Evolutionary conservation across 2,797 vertebrate species (phyloP).

Genomic region (Melanotaenia parkinsoni): DNA sequence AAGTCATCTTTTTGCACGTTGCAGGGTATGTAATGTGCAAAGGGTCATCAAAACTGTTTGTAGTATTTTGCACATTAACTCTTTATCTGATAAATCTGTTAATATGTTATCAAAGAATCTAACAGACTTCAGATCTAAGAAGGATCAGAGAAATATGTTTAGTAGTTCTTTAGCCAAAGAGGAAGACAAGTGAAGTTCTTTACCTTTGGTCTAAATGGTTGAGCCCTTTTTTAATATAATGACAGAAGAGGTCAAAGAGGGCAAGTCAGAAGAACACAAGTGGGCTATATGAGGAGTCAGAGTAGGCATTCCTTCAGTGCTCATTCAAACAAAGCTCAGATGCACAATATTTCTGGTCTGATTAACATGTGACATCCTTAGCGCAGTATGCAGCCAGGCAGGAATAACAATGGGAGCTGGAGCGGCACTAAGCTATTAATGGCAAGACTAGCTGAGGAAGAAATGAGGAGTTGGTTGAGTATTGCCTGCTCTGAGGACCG

Average conservation of each 20-base stretch:
- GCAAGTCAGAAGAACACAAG: constrained; percentile 12
- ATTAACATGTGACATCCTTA: constrained; percentile 69
- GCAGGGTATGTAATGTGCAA: constrained; percentile 19
- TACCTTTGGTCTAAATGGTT: constrained; percentile 7
- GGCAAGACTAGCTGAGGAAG: constrained; percentile 58
- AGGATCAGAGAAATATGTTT: constrained; percentile 1
- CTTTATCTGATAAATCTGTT: constrained; percentile 26
- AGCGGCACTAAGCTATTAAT: constrained; percentile 79
- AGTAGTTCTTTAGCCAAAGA: neutral
- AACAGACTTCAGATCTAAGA: neutral
- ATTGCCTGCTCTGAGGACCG: constrained; percentile 39
- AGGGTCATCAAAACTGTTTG: constrained; percentile 4
- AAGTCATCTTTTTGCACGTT: constrained; percentile 16
- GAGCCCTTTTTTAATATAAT: neutral
- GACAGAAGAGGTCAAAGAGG: constrained; percentile 24
- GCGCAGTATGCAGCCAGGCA: constrained; percentile 66
- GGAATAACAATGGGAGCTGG: constrained; percentile 75
- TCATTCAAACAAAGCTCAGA: constrained; percentile 45
- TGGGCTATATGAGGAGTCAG: constrained; percentile 28
- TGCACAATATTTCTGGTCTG: constrained; percentile 73
- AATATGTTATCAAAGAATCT: constrained; percentile 8
- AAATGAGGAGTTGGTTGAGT: constrained; percentile 47
- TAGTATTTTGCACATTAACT: constrained; percentile 14
- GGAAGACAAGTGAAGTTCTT: neutral
- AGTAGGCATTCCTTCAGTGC: constrained; percentile 34